Base-by-base conservation (phyloP, 2,797 vertebrate species). In the Sorex maritimensis region DNA sequence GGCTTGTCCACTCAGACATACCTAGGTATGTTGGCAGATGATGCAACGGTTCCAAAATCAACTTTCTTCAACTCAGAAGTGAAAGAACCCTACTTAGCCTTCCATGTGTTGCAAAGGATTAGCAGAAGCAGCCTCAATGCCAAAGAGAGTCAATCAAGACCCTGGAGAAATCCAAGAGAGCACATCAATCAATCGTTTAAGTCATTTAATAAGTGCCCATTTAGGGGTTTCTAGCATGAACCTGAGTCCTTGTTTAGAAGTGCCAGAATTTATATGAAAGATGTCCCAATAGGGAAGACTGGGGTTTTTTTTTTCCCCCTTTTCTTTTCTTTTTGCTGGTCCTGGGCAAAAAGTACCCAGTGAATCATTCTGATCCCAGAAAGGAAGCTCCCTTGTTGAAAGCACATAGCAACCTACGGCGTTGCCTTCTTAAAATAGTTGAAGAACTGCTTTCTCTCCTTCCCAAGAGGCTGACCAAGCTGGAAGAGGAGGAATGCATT, bases 401-500 rank as follows among this genome's bases (percentile, higher is more conserved):
- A 97, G 86, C 81, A 2, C 58, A 55, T n/a, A 90, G 46, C 61
- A 96, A 83, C 58, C 80, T 90, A 91, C 46, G 90, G 79, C 95
- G 94, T 11, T 75, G 58, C 13, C 94, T 96, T 93, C 95, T 96
- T 94, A 93, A 95, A 97, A 97, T 92, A 97, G 85, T 87, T 93
- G 81, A 69, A 88, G 88, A 93, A 93, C 65, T 26, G 61, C 41
- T 90, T 87, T 65, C 83, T 92, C 84, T 92, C 52, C 93, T 82
- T 96, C 82, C 78, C 84, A 86, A 41, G 73, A 89, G 55, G 87
- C 93, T 77, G 95, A 10, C 15, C 67, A 81, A 34, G 28, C 88
- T 81, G 78, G 91, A 81, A 96, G 88, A 11, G 92, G 74, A 87
- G 73, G 65, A 78, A 46, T 24, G 49, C 44, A 78, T 63, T 94